These are phyloP conservation scores for Agriopis aurantiaria DNA, from an alignment of 2,888 invertebrate species.

Conservation along the genomic window DNA sequence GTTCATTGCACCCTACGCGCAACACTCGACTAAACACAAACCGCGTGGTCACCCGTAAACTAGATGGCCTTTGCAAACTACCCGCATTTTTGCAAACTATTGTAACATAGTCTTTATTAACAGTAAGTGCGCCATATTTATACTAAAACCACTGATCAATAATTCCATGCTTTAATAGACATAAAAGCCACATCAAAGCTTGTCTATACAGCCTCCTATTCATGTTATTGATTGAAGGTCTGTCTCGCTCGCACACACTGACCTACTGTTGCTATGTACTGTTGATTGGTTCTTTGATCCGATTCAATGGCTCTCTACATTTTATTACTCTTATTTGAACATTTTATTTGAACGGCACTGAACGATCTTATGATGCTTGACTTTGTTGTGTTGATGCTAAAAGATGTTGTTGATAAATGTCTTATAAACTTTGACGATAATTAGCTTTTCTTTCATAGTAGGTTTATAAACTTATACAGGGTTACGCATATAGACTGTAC, in stretches of 20 bases:
- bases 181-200: constrained; percentile 34
- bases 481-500: too few species aligned
- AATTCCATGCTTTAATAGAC: constrained; percentile 19
- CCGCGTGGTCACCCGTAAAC: constrained; percentile 57
- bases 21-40: constrained; percentile 59
- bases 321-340: constrained; percentile 42
- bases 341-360: constrained; percentile 25
- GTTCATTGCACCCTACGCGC: constrained; percentile 50
- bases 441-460: constrained; percentile 1
- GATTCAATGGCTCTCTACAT: constrained; percentile 49
- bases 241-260: constrained; percentile 42
- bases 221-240: constrained; percentile 43
- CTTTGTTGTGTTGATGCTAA: constrained; percentile 17
- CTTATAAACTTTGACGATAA: not conserved
- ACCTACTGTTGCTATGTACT: constrained; percentile 39
- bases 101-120: not conserved
- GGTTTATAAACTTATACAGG: too few species aligned
- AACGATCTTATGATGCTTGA: constrained; percentile 13
- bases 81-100: constrained; percentile 51
- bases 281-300: constrained; percentile 53
- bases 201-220: constrained; percentile 37
- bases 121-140: not conserved
- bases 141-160: constrained; percentile 4
- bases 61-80: constrained; percentile 62
- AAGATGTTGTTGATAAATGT: not conserved